phyloP scores from a whole-genome alignment of 2,888 invertebrate species.

The Cryptocephalus moraei region DNA sequence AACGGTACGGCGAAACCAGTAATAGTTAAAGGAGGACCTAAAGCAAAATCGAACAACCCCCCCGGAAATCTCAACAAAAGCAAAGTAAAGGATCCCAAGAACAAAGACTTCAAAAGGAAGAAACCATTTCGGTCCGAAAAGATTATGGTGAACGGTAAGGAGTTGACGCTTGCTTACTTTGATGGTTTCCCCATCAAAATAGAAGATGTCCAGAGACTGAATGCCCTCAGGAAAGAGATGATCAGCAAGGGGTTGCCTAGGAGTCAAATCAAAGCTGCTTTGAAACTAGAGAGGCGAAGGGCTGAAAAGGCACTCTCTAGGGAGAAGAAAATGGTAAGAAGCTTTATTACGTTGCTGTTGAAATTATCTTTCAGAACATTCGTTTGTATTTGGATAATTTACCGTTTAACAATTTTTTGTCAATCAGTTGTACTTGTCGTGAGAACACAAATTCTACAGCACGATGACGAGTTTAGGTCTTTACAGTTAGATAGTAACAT shows the following conservation, averaged over 20 bases:
- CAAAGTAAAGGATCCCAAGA: conserved; percentile 19
- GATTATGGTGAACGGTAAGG: conserved; percentile 53
- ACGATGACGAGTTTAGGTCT: no score
- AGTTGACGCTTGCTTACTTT: conserved; percentile 50
- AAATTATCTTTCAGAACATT: no score
- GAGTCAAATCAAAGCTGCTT: conserved; percentile 52
- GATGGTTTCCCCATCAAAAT: conserved; percentile 65
- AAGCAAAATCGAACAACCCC: conserved; percentile 4
- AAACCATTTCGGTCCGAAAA: conserved; percentile 29
- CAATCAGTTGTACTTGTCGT: no score
- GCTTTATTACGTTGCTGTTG: no score
- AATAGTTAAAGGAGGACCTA: background rate
- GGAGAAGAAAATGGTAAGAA: conserved; percentile 49
- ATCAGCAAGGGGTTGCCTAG: conserved; percentile 56
- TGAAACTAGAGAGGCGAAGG: conserved; percentile 59
- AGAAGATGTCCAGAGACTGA: conserved; percentile 56
- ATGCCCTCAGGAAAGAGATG: conserved; percentile 52
- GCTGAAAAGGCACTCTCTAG: conserved; percentile 63
- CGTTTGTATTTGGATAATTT: no score
- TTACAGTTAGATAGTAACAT: no score
- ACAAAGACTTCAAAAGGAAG: conserved; percentile 28
- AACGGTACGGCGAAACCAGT: background rate
- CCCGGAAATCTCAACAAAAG: conserved; percentile 6
- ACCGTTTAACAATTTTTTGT: no score
- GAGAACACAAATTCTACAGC: no score